Evolutionary conservation across 2,113 vertebrate genomes (phyloP), one percentile per base, ranked within the genome.

Genomic region (Gadus chalcogrammus): DNA sequence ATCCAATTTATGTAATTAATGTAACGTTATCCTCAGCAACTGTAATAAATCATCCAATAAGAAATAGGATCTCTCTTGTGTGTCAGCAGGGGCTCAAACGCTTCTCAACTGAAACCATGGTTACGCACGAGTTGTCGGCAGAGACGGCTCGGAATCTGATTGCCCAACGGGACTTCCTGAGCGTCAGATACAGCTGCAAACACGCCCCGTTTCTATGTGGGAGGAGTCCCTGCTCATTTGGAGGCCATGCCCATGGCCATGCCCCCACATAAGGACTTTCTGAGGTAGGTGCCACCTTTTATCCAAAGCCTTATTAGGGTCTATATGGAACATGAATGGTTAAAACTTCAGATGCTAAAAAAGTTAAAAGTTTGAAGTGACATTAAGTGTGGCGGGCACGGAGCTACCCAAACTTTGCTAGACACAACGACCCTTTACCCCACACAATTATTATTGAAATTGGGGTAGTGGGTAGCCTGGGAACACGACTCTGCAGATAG

Each of bases 111-210:
- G 86, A 93, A 74, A 94, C 93, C 0, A 59, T 93, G 61, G 77
- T 95, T 65, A 95, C 91, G 0, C 91, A 93, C 0, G 92, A 95
- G 75, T 88, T 93, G 63, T 92, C 93, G 0, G 71, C 88, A 1
- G 82, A 86, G 74, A 88, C 81, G 28, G 85, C 85, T 0, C 90
- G 91, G 24, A 93, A 91, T 77, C 71, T 94, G 60, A 93, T 94
- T 76, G 93, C 93, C 15, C 90, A 90, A 76, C 82, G 93, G 78
- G 94, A 95, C 71, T 94, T 94, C 1, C 69, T 95, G 74, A 93
- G 91, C 0, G 81, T 94, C 58, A 84, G 90, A 76, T 91, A 94
- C 80, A 84, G 89, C 11, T 72, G 80, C 70, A 24, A 24, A 80
- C 28, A 81, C 80, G 4, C 83, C 84, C 0, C 61, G 82, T 0